A percentile compares a stretch with the other conserved stretches of the same genome.
phyloP scores from a whole-genome alignment of 92 coral and sea anemone species.

The Diadumene lineata region DNA sequence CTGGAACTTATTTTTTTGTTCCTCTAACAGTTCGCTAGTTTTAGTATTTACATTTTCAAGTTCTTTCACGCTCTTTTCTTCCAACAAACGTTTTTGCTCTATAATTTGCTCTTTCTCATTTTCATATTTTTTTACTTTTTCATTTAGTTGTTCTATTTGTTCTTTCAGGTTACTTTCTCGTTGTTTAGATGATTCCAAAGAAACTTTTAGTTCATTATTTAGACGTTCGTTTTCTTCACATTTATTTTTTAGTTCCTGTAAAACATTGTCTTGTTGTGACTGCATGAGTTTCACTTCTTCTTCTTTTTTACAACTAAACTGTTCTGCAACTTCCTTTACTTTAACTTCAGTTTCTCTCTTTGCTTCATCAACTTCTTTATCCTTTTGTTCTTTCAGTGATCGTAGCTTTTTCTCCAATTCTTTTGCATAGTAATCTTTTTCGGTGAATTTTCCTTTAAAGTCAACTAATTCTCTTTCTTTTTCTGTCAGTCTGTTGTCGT shows the following conservation, averaged over 20 bases:
- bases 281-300: constrained; percentile 73
- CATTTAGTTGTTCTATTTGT: constrained; percentile 45
- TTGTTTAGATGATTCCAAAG: constrained; percentile 51
- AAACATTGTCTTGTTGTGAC: constrained; percentile 66
- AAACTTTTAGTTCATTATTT: constrained; percentile 59
- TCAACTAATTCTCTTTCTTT: constrained; percentile 80
- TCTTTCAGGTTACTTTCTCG: constrained; percentile 50
- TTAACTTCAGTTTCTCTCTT: constrained; percentile 56
- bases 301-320: constrained; percentile 51
- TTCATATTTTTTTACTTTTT: constrained; percentile 50
- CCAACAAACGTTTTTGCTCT: constrained; percentile 67
- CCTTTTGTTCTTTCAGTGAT: constrained; percentile 66
- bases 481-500: constrained; percentile 67
- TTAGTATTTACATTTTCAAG: constrained; percentile 32
- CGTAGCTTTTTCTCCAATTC: constrained; percentile 81
- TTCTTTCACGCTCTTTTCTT: constrained; percentile 62
- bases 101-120: constrained; percentile 54
- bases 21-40: constrained; percentile 31
- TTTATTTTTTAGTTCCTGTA: constrained; percentile 48
- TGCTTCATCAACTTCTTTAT: constrained; percentile 65
- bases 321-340: constrained; percentile 55
- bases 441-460: constrained; percentile 80
- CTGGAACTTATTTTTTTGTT: constrained; percentile 37
- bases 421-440: constrained; percentile 84
- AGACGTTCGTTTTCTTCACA: constrained; percentile 55